A percentile compares a stretch with the other conserved stretches of the same genome.
phyloP scores from a whole-genome alignment of 1,140 invertebrate species.

The Bombus fervidus region DNA sequence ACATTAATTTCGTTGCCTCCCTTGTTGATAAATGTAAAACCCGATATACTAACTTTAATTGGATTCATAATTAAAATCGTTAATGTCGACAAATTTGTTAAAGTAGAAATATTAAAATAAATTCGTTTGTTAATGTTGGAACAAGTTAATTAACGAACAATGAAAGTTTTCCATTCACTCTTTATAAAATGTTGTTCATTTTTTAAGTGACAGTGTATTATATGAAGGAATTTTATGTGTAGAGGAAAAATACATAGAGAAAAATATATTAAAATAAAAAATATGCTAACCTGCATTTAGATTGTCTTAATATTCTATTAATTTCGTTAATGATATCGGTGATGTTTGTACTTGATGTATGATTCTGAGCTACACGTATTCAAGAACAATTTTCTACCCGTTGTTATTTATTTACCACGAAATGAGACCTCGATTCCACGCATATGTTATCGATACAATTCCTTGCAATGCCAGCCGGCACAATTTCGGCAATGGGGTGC shows the following conservation, averaged over 20 bases:
- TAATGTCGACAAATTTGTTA: background rate
- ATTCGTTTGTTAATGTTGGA: background rate
- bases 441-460: conserved; percentile 37
- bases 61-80: conserved; percentile 2
- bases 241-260: background rate
- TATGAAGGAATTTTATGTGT: no score
- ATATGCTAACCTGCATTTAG: background rate
- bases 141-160: background rate
- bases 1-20: conserved; percentile 14
- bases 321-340: background rate
- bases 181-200: background rate
- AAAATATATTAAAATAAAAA: background rate
- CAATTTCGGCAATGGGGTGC: conserved; percentile 12
- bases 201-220: background rate
- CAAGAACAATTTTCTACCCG: background rate
- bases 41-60: background rate
- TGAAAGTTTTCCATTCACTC: background rate
- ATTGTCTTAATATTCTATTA: background rate
- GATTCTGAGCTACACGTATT: background rate
- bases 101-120: background rate
- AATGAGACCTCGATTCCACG: background rate
- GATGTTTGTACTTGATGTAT: background rate
- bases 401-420: background rate
- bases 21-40: background rate
- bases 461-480: conserved; percentile 3